Conservation (phyloP, 2,113 vertebrate genomes). For the Poecile atricapillus region DNA sequence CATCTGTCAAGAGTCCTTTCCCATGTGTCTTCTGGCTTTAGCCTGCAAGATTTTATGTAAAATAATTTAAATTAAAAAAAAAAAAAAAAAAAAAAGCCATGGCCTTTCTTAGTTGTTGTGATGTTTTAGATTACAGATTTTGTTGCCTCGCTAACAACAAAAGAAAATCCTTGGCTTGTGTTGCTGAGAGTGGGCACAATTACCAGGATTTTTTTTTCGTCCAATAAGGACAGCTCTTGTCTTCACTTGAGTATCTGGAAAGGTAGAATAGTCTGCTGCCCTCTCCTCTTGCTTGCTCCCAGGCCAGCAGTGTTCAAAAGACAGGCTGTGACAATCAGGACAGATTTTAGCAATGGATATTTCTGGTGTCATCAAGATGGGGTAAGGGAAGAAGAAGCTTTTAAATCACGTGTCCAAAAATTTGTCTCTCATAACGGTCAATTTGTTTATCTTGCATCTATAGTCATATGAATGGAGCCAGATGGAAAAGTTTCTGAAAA, state of each 20-base stretch:
- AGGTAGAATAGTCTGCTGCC: not conserved
- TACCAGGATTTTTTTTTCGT: not conserved
- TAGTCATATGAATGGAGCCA: not conserved
- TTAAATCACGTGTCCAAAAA: not conserved
- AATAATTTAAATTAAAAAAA: no score
- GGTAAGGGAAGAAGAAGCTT: not conserved
- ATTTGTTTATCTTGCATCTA: not conserved
- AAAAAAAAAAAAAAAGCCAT: no score
- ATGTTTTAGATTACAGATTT: not conserved
- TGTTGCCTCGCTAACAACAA: not conserved
- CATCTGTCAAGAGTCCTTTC: not conserved
- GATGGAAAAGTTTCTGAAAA: not conserved
- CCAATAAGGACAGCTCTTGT: not conserved
- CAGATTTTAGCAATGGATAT: not conserved
- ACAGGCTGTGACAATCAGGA: not conserved
- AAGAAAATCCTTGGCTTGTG: not conserved
- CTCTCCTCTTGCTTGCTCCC: not conserved
- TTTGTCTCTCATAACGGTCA: not conserved
- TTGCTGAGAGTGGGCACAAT: not conserved
- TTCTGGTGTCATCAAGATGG: not conserved
- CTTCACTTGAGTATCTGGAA: not conserved
- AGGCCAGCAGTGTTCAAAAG: not conserved
- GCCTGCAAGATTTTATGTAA: not conserved
- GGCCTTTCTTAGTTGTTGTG: not conserved
- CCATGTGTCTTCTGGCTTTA: not conserved